A percentile compares a stretch with the other conserved stretches of the same genome.
Evolutionary conservation across 2,888 invertebrate species (phyloP).

Genomic region (Mythimna loreyi): DNA sequence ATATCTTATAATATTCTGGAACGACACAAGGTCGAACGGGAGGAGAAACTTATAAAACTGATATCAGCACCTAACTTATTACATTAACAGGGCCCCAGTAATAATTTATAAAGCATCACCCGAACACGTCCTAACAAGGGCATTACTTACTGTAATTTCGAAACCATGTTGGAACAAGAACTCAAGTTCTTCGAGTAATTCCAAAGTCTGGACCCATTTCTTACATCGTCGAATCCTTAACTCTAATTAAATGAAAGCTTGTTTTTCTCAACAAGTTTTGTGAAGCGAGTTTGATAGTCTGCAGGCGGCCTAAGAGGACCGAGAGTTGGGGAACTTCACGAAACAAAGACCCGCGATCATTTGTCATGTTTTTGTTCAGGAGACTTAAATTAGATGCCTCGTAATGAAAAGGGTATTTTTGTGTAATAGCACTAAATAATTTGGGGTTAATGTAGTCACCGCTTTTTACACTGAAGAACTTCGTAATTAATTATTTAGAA

Average conservation of each 20-base stretch:
- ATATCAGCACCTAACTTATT: conserved; percentile 32
- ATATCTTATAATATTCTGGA: conserved; percentile 1
- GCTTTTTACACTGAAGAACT: conserved; percentile 62
- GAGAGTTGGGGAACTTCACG: conserved; percentile 61
- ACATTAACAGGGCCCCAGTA: conserved; percentile 20
- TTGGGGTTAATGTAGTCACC: conserved; percentile 65
- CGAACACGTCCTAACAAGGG: conserved; percentile 34
- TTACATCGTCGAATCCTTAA: conserved; percentile 59
- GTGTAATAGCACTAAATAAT: conserved; percentile 67
- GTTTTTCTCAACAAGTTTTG: conserved; percentile 65
- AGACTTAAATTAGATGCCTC: conserved; percentile 66
- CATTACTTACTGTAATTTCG: conserved; percentile 49
- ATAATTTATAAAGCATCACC: conserved; percentile 41
- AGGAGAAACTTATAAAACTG: conserved; percentile 29
- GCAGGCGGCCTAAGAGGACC: conserved; percentile 55
- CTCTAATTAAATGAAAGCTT: conserved; percentile 65
- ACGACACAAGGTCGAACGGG: conserved; percentile 1
- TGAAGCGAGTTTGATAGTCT: conserved; percentile 64
- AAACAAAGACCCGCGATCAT: conserved; percentile 63
- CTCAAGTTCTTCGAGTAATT: conserved; percentile 50
- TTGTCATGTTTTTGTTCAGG: conserved; percentile 68
- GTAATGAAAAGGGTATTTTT: conserved; percentile 67
- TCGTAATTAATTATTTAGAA: conserved; percentile 66
- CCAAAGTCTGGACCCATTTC: conserved; percentile 53
- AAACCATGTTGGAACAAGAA: conserved; percentile 38